Percentiles rank a stretch among this genome's conserved stretches.
Conservation (phyloP, 2,113 vertebrate species). For the Cyanistes caeruleus region DNA sequence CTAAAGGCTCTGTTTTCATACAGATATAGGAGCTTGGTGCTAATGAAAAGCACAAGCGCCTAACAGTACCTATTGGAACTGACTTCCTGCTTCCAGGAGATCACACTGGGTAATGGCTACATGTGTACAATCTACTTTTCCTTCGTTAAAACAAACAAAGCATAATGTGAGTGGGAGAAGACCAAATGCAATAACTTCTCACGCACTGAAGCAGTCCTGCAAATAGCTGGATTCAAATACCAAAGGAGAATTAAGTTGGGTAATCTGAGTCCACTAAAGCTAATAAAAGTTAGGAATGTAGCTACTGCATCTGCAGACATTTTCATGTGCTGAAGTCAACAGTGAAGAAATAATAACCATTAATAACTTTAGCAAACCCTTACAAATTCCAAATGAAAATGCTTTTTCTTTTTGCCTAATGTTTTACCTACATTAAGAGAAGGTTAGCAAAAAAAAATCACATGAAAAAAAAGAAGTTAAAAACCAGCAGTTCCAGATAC, state of each 20-base stretch:
- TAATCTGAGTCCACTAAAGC: neutral
- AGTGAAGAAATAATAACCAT: neutral
- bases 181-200: neutral
- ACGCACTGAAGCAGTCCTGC: neutral
- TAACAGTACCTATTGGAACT: neutral
- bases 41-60: neutral
- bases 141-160: neutral
- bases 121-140: neutral
- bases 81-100: neutral
- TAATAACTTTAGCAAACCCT: neutral
- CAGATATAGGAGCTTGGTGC: neutral
- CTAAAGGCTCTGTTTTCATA: neutral
- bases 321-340: neutral
- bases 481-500: neutral
- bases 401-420: neutral
- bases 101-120: neutral
- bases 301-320: neutral
- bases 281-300: neutral
- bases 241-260: neutral
- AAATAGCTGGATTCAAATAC: neutral
- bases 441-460: neutral
- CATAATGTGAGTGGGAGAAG: neutral
- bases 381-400: neutral
- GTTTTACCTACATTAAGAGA: neutral
- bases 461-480: neutral